phyloP scores from a whole-genome alignment of 1,140 invertebrate species.

The Hylaeus volcanicus region DNA sequence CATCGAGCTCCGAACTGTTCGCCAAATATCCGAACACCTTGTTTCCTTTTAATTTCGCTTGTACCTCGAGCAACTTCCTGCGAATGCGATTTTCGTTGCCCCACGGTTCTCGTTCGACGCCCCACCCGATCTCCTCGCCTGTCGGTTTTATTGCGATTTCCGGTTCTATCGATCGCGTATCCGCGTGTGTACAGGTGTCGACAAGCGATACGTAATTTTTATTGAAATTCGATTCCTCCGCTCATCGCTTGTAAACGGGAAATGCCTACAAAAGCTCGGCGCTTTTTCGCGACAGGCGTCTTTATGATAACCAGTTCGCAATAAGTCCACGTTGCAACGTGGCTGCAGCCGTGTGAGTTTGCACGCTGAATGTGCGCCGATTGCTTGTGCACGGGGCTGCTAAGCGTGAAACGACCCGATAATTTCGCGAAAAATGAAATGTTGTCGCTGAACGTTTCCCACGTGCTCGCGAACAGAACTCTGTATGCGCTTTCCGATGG shows the following conservation, averaged over 20 bases:
- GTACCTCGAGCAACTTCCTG: neutral
- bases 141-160: slow-evolving; percentile 20
- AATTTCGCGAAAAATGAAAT: neutral
- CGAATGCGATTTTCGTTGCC: neutral
- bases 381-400: neutral
- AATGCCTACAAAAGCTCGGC: neutral
- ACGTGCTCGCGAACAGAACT: too few relatives aligned
- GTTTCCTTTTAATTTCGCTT: slow-evolving; percentile 8
- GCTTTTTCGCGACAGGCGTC: neutral
- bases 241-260: neutral
- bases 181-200: too few relatives aligned
- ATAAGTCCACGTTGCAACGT: neutral
- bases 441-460: neutral
- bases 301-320: neutral
- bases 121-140: too few relatives aligned
- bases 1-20: neutral
- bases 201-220: slow-evolving; percentile 22
- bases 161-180: slow-evolving; percentile 2
- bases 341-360: neutral
- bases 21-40: neutral
- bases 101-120: neutral
- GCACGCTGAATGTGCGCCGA: neutral
- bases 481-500: too few relatives aligned
- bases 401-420: too few relatives aligned
- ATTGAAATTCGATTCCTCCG: slow-evolving; percentile 14